Percentiles rank a stretch among this genome's conserved stretches.
Conservation (phyloP, 2,797 vertebrate genomes). For the Sandelia bainsii region DNA sequence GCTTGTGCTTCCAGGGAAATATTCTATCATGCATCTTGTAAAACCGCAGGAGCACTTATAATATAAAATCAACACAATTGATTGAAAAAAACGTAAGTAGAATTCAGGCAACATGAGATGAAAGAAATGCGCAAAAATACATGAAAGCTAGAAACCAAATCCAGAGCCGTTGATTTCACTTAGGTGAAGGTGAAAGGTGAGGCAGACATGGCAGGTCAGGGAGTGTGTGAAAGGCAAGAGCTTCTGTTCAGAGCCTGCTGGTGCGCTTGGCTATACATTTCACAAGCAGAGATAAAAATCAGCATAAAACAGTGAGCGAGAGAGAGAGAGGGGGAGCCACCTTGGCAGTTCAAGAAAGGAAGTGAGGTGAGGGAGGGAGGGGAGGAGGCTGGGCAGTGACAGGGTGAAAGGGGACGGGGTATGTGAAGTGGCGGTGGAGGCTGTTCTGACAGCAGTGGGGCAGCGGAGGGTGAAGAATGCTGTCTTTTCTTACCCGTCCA, state of each 20-base stretch:
- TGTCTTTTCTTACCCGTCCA: slow-evolving; percentile 78
- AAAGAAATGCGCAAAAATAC: slow-evolving; percentile 29
- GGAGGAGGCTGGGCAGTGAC: background rate
- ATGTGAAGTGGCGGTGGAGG: slow-evolving; percentile 50
- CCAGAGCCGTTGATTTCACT: slow-evolving; percentile 53
- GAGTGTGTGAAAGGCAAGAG: slow-evolving; percentile 79
- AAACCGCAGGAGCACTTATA: slow-evolving; percentile 49
- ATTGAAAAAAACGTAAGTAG: slow-evolving; percentile 3
- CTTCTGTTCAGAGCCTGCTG: slow-evolving; percentile 67
- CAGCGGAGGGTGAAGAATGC: slow-evolving; percentile 72
- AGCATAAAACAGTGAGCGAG: slow-evolving; percentile 61
- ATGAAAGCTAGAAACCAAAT: slow-evolving; percentile 68
- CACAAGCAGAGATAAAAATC: slow-evolving; percentile 83
- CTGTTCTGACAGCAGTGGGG: slow-evolving; percentile 77
- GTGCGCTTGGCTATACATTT: slow-evolving; percentile 77
- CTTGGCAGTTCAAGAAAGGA: slow-evolving; percentile 69
- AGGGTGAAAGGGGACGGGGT: slow-evolving; percentile 57
- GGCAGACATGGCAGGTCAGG: slow-evolving; percentile 50
- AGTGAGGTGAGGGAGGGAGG: slow-evolving; percentile 40
- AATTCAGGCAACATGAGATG: slow-evolving; percentile 40
- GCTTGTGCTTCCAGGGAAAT: slow-evolving; percentile 57
- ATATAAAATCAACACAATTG: slow-evolving; percentile 30
- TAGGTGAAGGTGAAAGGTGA: slow-evolving; percentile 63
- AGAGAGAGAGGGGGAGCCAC: slow-evolving; percentile 22
- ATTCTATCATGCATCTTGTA: slow-evolving; percentile 52